Base-by-base conservation (phyloP, 2,888 invertebrate species). In the Melanostoma scalare region DNA sequence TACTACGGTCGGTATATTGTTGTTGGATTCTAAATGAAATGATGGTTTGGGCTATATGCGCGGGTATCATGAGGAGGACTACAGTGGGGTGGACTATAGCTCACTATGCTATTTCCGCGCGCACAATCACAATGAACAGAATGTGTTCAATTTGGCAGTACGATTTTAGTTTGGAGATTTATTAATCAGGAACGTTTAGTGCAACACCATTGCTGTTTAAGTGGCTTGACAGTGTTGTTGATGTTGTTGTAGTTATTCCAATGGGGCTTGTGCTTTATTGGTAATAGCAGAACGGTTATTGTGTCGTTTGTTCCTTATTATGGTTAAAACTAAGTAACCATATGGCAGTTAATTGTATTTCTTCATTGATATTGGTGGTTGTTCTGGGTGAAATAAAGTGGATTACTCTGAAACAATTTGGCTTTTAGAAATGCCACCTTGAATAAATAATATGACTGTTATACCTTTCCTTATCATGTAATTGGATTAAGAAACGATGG, bases 91-190 rank as follows among this genome's bases (percentile, higher is more conserved):
- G n/a, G n/a, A 20, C 20, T 1, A 46, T 35, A 36, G 46, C 8
- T 46, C 3, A 60, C 33, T 9, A 6, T 46, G 3, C 10, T 44
- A 42, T 10, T n/a, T 10, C 44, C 4, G 35, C 33, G 10, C 35
- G 0, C 31, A 58, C n/a, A 10, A 44, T 3, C 46, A 6, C 36
- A 53, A 3, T 3, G 6, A 31, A 8, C 9, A 8, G 48, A 77
- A 30, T 38, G 40, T 81, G 81, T 55, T 82, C 81, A 77, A 82
- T 82, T 82, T 77, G 40, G 77, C 46, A 63, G 52, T 73, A 82
- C 68, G 68, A 73, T 73, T 77, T 68, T 63, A 68, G 77, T 82
- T 82, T 20, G 35, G 61, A 73, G 77, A 82, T 82, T 82, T 82
- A 77, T 82, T 77, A 77, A 82, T 82, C 68, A 68, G 46, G 36